Evolutionary conservation across 2,888 invertebrate genomes (phyloP).

Genomic region (Dendrolimus houi): DNA sequence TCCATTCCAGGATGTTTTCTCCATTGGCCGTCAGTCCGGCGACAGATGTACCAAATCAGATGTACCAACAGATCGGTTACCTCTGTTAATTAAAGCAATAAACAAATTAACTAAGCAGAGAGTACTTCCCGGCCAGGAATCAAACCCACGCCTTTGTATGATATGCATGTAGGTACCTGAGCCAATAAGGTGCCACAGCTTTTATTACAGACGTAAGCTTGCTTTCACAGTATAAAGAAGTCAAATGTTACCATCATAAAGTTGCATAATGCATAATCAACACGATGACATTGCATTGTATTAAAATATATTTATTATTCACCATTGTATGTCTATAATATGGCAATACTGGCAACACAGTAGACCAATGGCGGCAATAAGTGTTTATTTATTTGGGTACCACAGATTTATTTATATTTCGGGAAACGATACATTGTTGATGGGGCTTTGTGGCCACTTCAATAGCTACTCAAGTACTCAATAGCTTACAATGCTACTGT

Average conservation of each 20-base stretch:
- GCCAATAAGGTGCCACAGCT: too few relatives aligned
- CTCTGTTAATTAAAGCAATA: too few relatives aligned
- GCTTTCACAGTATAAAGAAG: too few relatives aligned
- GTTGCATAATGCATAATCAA: slow-evolving; percentile 64
- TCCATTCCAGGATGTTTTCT: too few relatives aligned
- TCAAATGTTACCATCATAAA: slow-evolving; percentile 24
- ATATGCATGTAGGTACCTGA: too few relatives aligned
- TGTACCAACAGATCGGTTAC: too few relatives aligned
- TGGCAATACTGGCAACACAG: slow-evolving; percentile 39
- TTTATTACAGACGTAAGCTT: too few relatives aligned
- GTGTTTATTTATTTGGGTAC: slow-evolving; percentile 51
- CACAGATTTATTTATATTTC: slow-evolving; percentile 46
- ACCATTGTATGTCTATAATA: slow-evolving; percentile 44
- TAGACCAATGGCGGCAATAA: slow-evolving; percentile 38
- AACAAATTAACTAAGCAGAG: too few relatives aligned
- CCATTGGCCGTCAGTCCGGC: too few relatives aligned
- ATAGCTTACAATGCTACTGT: slow-evolving; percentile 9
- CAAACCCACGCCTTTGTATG: too few relatives aligned
- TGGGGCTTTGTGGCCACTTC: slow-evolving; percentile 33
- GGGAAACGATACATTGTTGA: slow-evolving; percentile 26
- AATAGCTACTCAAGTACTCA: slow-evolving; percentile 31
- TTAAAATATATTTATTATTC: slow-evolving; percentile 64
- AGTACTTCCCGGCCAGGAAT: too few relatives aligned
- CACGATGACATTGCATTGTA: slow-evolving; percentile 57
- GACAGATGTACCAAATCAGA: too few relatives aligned